Evolutionary conservation across 2,888 invertebrate genomes (phyloP).

Genomic region (Rhagonycha fulva): DNA sequence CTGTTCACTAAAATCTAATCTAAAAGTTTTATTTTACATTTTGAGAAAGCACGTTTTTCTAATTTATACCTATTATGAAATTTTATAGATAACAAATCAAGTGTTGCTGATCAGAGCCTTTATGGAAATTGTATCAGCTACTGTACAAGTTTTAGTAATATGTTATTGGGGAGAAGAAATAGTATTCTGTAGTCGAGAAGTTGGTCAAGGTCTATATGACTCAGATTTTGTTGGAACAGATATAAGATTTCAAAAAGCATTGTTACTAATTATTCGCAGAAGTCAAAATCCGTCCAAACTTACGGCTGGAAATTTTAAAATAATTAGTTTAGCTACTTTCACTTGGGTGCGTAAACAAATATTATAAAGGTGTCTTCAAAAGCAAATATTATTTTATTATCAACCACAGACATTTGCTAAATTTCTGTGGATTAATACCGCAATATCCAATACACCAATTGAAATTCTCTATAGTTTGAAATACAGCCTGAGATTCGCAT

Average conservation of each 20-base stretch:
- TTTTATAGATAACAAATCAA: neutral
- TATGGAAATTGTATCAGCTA: neutral
- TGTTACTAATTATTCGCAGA: conserved; percentile 2
- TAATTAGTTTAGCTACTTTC: conserved; percentile 7
- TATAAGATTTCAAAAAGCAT: conserved; percentile 6
- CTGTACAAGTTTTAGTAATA: neutral
- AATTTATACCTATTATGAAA: neutral
- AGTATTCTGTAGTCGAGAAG: neutral
- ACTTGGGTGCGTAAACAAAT: conserved; percentile 4
- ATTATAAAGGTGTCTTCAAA: too few relatives aligned
- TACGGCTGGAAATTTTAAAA: conserved; percentile 11
- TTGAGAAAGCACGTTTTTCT: too few relatives aligned
- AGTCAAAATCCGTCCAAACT: neutral
- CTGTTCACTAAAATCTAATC: too few relatives aligned
- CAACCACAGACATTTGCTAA: too few relatives aligned
- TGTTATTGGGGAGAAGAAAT: conserved; percentile 9
- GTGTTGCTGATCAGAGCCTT: neutral
- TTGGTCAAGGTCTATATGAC: neutral
- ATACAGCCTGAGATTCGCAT: too few relatives aligned
- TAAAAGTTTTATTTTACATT: too few relatives aligned
- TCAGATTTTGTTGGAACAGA: conserved; percentile 9
- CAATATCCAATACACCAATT: too few relatives aligned
- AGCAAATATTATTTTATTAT: too few relatives aligned
- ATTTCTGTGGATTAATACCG: too few relatives aligned
- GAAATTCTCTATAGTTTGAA: too few relatives aligned